Percentiles rank a stretch among this genome's conserved stretches.
These are phyloP conservation scores for Protaetia brevitarsis DNA, from an alignment of 1,140 invertebrate genomes.

Conservation along the genomic window DNA sequence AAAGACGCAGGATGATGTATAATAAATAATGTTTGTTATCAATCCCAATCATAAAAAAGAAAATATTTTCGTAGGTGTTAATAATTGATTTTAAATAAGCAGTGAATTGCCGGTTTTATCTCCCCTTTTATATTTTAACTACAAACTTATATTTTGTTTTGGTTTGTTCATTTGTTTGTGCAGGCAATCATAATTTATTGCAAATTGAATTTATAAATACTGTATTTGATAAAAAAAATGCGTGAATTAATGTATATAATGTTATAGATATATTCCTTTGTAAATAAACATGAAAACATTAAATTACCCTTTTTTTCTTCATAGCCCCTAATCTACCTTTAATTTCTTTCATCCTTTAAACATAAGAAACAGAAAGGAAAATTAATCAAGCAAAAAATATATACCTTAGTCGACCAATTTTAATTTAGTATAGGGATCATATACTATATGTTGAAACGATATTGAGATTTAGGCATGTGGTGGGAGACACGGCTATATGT, in stretches of 20 bases:
- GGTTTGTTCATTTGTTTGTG: neutral
- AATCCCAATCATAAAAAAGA: neutral
- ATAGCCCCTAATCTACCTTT: too few species aligned
- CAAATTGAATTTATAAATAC: conserved; percentile 21
- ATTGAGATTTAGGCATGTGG: too few species aligned
- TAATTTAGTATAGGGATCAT: too few species aligned
- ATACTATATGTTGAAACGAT: too few species aligned
- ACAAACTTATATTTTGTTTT: conserved; percentile 2
- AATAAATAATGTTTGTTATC: neutral
- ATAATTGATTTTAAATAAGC: neutral
- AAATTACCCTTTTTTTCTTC: neutral
- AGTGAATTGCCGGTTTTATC: too few species aligned
- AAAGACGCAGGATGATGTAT: neutral
- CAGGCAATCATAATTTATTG: conserved; percentile 5
- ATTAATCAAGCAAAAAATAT: too few species aligned
- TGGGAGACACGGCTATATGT: too few species aligned
- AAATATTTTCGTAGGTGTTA: conserved; percentile 13
- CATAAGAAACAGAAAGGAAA: too few species aligned
- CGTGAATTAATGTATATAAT: conserved; percentile 25
- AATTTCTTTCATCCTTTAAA: too few species aligned
- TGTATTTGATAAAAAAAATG: conserved; percentile 24
- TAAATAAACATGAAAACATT: conserved; percentile 24
- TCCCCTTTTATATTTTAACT: neutral
- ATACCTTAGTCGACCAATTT: too few species aligned
- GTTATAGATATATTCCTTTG: conserved; percentile 25